phyloP scores from a whole-genome alignment of 2,888 invertebrate species.

The Leptopterna dolabrata region DNA sequence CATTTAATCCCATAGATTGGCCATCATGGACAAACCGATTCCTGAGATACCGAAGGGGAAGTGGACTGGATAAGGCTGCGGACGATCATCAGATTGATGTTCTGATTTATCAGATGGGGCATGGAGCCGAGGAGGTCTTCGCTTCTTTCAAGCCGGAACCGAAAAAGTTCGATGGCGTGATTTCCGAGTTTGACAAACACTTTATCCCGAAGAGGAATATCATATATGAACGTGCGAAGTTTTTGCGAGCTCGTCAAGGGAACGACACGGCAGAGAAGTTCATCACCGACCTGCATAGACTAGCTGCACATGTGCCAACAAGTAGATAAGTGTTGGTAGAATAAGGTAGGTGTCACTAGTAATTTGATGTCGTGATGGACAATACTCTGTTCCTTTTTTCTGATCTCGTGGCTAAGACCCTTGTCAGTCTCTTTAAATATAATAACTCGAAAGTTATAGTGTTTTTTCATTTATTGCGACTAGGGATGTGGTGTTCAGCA shows the following conservation, averaged over 20 bases:
- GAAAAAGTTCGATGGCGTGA: neutral
- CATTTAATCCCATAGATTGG: neutral
- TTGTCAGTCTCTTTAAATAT: too few relatives aligned
- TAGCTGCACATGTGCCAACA: too few relatives aligned
- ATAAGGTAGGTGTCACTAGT: too few relatives aligned
- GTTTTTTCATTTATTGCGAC: too few relatives aligned
- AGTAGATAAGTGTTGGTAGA: too few relatives aligned
- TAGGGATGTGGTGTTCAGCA: too few relatives aligned
- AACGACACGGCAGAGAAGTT: neutral
- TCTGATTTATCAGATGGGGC: constrained; percentile 3
- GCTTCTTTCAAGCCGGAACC: neutral
- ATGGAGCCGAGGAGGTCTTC: neutral
- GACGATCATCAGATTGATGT: neutral
- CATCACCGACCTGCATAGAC: neutral
- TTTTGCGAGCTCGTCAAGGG: neutral
- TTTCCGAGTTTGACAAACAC: neutral
- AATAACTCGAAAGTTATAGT: too few relatives aligned
- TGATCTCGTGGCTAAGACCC: too few relatives aligned
- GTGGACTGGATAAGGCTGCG: neutral
- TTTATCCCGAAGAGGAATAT: neutral
- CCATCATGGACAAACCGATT: neutral
- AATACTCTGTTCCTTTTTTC: too few relatives aligned
- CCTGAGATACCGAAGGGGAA: neutral
- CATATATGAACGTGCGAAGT: neutral
- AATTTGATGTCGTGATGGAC: too few relatives aligned